phyloP scores from a whole-genome alignment of 2,113 vertebrate species.

The Tyto alba region DNA sequence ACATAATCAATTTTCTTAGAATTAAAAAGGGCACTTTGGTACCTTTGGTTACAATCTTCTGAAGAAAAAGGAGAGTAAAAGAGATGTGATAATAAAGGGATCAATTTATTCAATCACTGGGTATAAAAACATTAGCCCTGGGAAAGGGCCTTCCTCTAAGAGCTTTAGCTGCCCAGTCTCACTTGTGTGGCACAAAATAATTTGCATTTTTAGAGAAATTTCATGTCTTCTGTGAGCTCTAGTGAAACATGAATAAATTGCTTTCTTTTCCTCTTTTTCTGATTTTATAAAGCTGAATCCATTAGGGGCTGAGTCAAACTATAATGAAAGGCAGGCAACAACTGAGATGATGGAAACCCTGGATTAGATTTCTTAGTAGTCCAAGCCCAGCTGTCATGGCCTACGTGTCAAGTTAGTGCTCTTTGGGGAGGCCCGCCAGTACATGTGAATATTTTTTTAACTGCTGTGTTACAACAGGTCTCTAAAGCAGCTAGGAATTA shows the following conservation, averaged over 20 bases:
- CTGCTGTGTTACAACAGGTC: constrained; percentile 55
- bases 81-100: constrained; percentile 70
- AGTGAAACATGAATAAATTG: constrained; percentile 78
- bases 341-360: constrained; percentile 57
- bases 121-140: constrained; percentile 74
- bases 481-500: constrained; percentile 65
- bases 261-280: constrained; percentile 68
- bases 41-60: constrained; percentile 39
- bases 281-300: constrained; percentile 73
- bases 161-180: constrained; percentile 67
- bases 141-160: constrained; percentile 69
- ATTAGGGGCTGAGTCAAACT: constrained; percentile 67
- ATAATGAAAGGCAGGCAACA: constrained; percentile 72
- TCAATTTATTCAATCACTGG: constrained; percentile 74
- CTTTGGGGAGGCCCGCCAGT: constrained; percentile 77
- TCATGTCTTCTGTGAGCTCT: constrained; percentile 66
- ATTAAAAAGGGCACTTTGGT: constrained; percentile 45
- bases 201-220: constrained; percentile 84
- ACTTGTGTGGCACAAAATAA: constrained; percentile 66
- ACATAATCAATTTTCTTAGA: constrained; percentile 70
- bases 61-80: constrained; percentile 43
- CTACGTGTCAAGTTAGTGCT: constrained; percentile 80
- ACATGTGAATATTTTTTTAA: constrained; percentile 75
- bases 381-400: constrained; percentile 42
- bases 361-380: constrained; percentile 64